Percentiles rank a stretch among this genome's conserved stretches.
Evolutionary conservation across 1,140 invertebrate genomes (phyloP).

Genomic region (Camponotus vicinus): DNA sequence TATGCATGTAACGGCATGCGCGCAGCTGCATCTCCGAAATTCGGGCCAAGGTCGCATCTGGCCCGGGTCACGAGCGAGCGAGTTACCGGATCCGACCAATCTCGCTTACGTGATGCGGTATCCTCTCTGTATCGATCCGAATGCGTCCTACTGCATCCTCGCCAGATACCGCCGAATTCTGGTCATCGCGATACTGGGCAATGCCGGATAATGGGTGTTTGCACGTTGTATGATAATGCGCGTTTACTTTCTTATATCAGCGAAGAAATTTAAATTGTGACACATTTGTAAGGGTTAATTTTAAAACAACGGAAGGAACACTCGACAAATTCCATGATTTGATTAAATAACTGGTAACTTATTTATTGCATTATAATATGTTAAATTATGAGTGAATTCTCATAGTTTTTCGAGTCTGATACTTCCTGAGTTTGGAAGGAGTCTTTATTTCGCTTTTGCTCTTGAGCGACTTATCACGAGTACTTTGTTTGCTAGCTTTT

Average conservation of each 20-base stretch:
- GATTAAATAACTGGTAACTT: conserved; percentile 8
- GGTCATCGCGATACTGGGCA: neutral
- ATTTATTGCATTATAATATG: neutral
- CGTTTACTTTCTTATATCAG: neutral
- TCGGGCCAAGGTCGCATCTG: conserved; percentile 80
- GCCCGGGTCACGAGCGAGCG: conserved; percentile 72
- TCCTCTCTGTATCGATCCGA: conserved; percentile 65
- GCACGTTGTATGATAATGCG: too few species aligned
- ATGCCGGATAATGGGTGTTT: neutral
- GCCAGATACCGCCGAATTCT: conserved; percentile 24
- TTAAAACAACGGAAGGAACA: neutral
- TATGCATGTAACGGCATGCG: conserved; percentile 33
- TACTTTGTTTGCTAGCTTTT: conserved; percentile 23
- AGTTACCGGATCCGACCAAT: conserved; percentile 68
- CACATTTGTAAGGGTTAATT: neutral
- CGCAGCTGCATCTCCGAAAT: conserved; percentile 74
- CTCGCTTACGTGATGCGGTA: conserved; percentile 76
- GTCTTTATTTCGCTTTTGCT: neutral
- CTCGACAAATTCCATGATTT: neutral
- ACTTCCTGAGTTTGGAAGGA: neutral
- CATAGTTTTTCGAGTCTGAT: neutral
- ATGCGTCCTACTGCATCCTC: conserved; percentile 52
- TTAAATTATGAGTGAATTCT: neutral
- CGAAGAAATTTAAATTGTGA: neutral
- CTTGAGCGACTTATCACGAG: conserved; percentile 10